A percentile compares a stretch with the other conserved stretches of the same genome.
These are phyloP conservation scores for Vollenhovia emeryi DNA, from an alignment of 1,140 invertebrate species.

Conservation along the genomic window DNA sequence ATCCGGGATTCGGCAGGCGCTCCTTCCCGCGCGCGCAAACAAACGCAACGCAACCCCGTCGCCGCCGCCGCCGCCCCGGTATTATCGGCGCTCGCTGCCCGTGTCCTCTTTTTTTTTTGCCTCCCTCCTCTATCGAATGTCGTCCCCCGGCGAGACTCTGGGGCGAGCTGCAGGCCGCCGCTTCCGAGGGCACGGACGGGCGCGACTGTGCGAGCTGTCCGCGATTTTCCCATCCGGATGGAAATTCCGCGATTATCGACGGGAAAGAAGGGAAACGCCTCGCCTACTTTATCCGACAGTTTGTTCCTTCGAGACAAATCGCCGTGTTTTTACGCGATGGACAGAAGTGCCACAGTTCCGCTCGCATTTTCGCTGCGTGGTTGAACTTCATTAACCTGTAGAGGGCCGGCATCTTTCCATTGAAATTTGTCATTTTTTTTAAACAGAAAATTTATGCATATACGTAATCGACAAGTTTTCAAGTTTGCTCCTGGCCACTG, in stretches of 20 bases:
- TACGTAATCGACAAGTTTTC: no score
- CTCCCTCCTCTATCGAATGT: constrained; percentile 48
- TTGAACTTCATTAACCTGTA: not conserved
- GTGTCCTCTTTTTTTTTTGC: constrained; percentile 12
- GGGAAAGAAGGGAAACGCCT: not conserved
- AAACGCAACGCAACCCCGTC: constrained; percentile 42
- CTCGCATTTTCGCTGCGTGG: no score
- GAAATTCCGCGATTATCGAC: constrained; percentile 48
- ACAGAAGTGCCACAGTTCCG: not conserved
- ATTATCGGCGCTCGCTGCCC: constrained; percentile 52
- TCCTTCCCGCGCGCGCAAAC: constrained; percentile 61
- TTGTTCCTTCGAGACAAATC: constrained; percentile 22
- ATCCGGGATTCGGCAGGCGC: constrained; percentile 69
- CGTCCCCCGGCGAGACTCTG: constrained; percentile 27
- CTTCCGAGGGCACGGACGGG: constrained; percentile 41
- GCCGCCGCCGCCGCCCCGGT: constrained; percentile 2
- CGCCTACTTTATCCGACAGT: constrained; percentile 31
- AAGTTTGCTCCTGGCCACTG: no score
- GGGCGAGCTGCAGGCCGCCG: constrained; percentile 6
- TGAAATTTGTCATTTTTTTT: no score
- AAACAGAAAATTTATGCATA: no score
- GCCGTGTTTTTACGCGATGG: not conserved
- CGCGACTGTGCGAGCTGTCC: constrained; percentile 17
- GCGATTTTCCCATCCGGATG: constrained; percentile 36
- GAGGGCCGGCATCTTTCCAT: no score